Conservation (phyloP, 2,888 invertebrate genomes). For the Rhimphoctona megacephalus region DNA sequence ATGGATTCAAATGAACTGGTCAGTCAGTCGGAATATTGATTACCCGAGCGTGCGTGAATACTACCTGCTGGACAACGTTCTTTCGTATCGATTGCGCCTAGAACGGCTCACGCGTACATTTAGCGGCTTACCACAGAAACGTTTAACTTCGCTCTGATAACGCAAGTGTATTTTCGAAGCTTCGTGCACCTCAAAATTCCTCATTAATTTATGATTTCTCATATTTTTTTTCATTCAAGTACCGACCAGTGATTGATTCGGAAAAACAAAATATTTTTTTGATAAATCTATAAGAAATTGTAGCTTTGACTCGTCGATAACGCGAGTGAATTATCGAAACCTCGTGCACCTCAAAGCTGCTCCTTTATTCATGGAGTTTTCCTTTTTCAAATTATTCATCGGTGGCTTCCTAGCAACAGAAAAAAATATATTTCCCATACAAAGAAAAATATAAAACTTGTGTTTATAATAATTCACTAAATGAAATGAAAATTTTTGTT, state of each 20-base stretch:
- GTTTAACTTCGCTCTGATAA: conserved; percentile 3
- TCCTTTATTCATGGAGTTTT: not conserved
- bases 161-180: conserved; percentile 38
- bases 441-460: not conserved
- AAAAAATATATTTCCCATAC: not conserved
- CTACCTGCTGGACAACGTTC: conserved; percentile 73
- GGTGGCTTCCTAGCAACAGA: not conserved
- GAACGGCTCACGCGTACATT: conserved; percentile 52
- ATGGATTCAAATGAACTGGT: conserved; percentile 37
- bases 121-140: conserved; percentile 32
- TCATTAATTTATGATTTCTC: not conserved
- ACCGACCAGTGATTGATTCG: not conserved
- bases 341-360: not conserved
- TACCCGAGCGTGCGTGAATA: conserved; percentile 73
- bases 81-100: conserved; percentile 77
- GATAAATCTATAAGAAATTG: not conserved
- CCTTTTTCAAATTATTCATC: not conserved
- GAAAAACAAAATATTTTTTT: not conserved
- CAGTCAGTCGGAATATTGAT: conserved; percentile 73
- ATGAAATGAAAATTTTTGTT: not conserved
- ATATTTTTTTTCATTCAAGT: not conserved
- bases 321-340: not conserved
- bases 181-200: not conserved
- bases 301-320: not conserved
- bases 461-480: not conserved